Conservation (phyloP, 2,797 vertebrate species). For the Acipenser oxyrinchus region DNA sequence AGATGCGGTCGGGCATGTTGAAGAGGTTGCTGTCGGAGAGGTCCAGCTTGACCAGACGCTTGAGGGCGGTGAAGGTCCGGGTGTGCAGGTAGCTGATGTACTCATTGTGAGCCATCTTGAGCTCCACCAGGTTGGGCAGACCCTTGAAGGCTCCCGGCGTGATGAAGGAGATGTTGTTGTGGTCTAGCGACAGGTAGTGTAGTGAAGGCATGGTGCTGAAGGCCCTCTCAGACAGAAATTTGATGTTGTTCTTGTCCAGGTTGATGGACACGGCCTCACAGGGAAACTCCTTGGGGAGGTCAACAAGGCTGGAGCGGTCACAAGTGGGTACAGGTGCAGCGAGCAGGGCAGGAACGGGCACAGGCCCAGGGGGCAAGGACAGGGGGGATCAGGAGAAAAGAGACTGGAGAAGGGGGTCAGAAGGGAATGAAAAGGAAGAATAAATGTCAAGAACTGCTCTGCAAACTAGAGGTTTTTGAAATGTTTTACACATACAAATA, state of each 20-base stretch:
- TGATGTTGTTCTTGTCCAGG: conserved; percentile 86
- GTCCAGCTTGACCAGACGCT: conserved; percentile 73
- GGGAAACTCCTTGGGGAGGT: conserved; percentile 81
- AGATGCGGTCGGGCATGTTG: conserved; percentile 89
- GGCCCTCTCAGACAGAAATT: conserved; percentile 83
- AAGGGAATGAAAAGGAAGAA: conserved; percentile 12
- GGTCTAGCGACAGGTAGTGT: conserved; percentile 73
- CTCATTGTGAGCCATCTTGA: conserved; percentile 86
- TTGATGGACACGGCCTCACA: conserved; percentile 84
- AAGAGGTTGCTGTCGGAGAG: conserved; percentile 88
- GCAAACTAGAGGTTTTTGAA: too few species aligned
- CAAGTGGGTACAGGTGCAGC: conserved; percentile 82
- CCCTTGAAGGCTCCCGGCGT: conserved; percentile 95
- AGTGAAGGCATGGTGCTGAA: conserved; percentile 88
- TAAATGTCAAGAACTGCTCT: not conserved
- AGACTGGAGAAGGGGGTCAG: conserved; percentile 38
- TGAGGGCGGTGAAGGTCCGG: conserved; percentile 75
- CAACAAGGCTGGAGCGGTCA: conserved; percentile 65
- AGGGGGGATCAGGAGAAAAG: conserved; percentile 59
- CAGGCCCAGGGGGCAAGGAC: conserved; percentile 66
- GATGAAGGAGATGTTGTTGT: conserved; percentile 98
- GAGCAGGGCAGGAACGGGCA: conserved; percentile 67
- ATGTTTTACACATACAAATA: too few species aligned
- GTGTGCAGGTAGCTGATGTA: conserved; percentile 92
- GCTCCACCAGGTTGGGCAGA: conserved; percentile 73